These are phyloP conservation scores for Hemithea aestivaria DNA, from an alignment of 2,888 invertebrate species.

Conservation along the genomic window DNA sequence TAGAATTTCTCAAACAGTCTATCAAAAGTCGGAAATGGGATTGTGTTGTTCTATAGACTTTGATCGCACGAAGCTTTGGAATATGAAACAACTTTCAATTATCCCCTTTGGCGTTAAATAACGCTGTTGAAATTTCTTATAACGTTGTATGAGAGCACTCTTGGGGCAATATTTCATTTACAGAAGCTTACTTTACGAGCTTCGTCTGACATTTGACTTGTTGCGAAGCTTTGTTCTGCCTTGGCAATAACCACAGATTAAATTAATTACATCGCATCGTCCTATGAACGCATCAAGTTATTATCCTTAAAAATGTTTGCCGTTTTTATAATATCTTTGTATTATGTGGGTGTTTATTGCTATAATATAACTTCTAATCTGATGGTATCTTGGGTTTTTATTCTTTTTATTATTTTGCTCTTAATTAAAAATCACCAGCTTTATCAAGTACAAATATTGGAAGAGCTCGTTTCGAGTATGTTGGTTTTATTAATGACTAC, in stretches of 20 bases:
- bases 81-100: conserved; percentile 24
- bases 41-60: conserved; percentile 5
- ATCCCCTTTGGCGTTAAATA: conserved; percentile 34
- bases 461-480: too few species aligned
- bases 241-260: conserved; percentile 36
- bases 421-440: too few species aligned
- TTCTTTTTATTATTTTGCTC: too few species aligned
- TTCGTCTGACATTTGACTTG: conserved; percentile 48
- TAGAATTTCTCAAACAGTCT: conserved; percentile 2
- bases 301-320: conserved; percentile 5
- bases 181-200: conserved; percentile 47
- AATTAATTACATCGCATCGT: conserved; percentile 35
- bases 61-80: neutral
- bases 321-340: conserved; percentile 2
- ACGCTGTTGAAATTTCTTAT: conserved; percentile 35
- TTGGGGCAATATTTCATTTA: conserved; percentile 50
- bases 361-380: too few species aligned
- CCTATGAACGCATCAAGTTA: conserved; percentile 10
- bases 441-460: too few species aligned
- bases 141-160: conserved; percentile 28
- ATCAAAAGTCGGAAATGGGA: conserved; percentile 8
- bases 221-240: conserved; percentile 41
- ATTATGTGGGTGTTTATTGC: too few species aligned
- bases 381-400: too few species aligned
- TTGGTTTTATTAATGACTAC: too few species aligned